Evolutionary conservation across 1,140 invertebrate species (phyloP).

Genomic region (Chelonus insularis): DNA sequence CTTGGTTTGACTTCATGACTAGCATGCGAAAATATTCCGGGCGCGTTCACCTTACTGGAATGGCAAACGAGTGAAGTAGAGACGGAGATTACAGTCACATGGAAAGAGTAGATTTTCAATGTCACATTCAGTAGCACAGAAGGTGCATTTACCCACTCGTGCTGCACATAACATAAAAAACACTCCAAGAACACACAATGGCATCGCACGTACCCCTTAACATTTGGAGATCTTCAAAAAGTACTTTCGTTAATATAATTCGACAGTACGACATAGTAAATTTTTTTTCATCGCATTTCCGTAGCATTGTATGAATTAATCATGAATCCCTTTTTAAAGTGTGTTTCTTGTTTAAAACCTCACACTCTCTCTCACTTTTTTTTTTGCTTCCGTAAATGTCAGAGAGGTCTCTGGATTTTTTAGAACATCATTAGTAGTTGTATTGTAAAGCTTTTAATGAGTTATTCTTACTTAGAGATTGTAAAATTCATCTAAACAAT

Average conservation of each 20-base stretch:
- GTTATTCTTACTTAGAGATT: too few species aligned
- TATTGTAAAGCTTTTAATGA: too few species aligned
- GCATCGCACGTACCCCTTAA: not conserved
- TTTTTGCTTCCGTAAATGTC: not conserved
- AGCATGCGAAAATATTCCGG: constrained; percentile 26
- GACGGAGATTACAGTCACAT: not conserved
- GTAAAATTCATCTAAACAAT: too few species aligned
- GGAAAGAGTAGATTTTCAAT: constrained; percentile 2
- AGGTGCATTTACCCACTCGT: not conserved
- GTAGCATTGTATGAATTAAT: not conserved
- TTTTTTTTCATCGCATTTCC: not conserved
- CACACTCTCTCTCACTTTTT: not conserved
- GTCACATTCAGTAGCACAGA: not conserved
- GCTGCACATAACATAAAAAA: not conserved
- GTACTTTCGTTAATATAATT: not conserved
- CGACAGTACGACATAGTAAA: not conserved
- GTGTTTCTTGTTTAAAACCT: not conserved
- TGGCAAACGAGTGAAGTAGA: constrained; percentile 21
- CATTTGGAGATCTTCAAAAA: not conserved
- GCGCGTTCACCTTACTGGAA: constrained; percentile 19
- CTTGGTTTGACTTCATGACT: not conserved
- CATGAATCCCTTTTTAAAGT: not conserved
- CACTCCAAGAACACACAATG: not conserved
- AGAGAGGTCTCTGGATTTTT: too few species aligned
- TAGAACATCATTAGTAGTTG: too few species aligned